phyloP scores from a whole-genome alignment of 2,888 invertebrate genomes.

The Rhamnusium bicolor region DNA sequence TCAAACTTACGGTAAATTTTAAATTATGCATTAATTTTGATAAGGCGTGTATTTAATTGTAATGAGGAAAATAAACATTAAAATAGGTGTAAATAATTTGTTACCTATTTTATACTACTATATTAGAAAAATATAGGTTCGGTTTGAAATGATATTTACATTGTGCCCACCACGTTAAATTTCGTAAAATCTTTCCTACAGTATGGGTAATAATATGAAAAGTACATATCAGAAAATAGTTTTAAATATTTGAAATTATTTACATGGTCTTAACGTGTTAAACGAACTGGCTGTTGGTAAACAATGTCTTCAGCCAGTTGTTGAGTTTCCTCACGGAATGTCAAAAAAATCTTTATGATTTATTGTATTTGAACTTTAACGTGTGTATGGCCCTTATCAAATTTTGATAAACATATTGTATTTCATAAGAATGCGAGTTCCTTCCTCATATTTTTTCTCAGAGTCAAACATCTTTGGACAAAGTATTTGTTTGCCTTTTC shows the following conservation, averaged over 20 bases:
- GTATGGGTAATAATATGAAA: neutral
- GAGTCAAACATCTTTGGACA: conserved; percentile 23
- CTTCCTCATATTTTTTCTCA: conserved; percentile 28
- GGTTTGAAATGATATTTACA: neutral
- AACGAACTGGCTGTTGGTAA: conserved; percentile 29
- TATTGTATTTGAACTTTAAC: conserved; percentile 50
- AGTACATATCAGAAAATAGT: conserved; percentile 11
- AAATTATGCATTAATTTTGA: no score
- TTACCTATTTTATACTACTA: no score
- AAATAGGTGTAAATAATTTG: no score
- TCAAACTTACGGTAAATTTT: no score
- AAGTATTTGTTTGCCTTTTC: conserved; percentile 31
- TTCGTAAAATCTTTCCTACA: neutral
- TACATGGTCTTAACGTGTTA: conserved; percentile 26
- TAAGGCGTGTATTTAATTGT: no score
- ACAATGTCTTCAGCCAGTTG: conserved; percentile 24
- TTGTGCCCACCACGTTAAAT: neutral
- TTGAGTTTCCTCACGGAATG: conserved; percentile 30
- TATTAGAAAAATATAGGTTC: no score
- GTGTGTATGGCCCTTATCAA: conserved; percentile 51
- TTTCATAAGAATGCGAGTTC: conserved; percentile 32
- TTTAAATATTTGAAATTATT: conserved; percentile 27
- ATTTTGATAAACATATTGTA: conserved; percentile 48
- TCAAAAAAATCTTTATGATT: conserved; percentile 44
- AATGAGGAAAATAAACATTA: no score